A percentile compares a stretch with the other conserved stretches of the same genome.
Conservation (phyloP, 2,888 invertebrate species). For the Zaprionus obscuricornis region DNA sequence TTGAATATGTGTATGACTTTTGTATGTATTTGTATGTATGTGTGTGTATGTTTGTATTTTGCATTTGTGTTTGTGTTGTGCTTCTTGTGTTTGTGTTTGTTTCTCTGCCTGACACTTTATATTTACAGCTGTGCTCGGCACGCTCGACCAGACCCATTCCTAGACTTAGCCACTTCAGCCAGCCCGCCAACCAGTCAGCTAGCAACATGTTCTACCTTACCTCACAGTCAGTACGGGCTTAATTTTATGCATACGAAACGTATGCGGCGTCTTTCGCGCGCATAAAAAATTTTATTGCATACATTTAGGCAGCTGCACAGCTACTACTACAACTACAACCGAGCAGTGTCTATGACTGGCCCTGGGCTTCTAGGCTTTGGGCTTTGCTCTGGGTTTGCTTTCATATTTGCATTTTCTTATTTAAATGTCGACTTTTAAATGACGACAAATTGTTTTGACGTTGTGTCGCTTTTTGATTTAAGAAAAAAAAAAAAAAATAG, state of each 20-base stretch:
- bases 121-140: slow-evolving; percentile 72
- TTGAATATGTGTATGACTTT: slow-evolving; percentile 22
- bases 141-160: slow-evolving; percentile 56
- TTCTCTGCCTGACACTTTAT: slow-evolving; percentile 66
- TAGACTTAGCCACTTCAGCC: background rate
- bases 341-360: slow-evolving; percentile 5
- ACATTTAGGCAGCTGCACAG: slow-evolving; percentile 65
- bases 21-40: slow-evolving; percentile 12
- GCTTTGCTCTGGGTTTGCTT: slow-evolving; percentile 28
- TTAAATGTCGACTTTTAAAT: slow-evolving; percentile 78
- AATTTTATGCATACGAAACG: slow-evolving; percentile 75
- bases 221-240: slow-evolving; percentile 49
- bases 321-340: slow-evolving; percentile 30
- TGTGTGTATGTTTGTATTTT: slow-evolving; percentile 12
- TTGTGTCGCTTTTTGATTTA: slow-evolving; percentile 77
- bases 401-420: slow-evolving; percentile 77
- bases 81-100: slow-evolving; percentile 14
- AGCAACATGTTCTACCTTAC: background rate
- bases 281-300: slow-evolving; percentile 76
- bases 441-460: slow-evolving; percentile 79
- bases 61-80: background rate
- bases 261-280: slow-evolving; percentile 65
- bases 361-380: slow-evolving; percentile 2
- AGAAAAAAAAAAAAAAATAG: slow-evolving; percentile 44
- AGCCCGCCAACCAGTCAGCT: too few relatives aligned